Base-by-base conservation (phyloP, 2,888 invertebrate genomes). In the Agriopis marginaria region DNA sequence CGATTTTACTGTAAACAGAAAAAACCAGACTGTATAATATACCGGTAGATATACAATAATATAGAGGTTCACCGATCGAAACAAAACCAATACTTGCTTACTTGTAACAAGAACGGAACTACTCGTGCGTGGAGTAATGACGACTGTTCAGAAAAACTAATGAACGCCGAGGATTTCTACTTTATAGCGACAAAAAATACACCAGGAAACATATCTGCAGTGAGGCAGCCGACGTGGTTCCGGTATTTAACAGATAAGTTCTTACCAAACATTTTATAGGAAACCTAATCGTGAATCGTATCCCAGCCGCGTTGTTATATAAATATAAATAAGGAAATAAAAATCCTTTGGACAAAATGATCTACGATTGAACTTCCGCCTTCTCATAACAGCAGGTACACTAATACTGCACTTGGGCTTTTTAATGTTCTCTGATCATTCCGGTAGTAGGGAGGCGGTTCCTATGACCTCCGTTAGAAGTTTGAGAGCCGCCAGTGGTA, bases 401-500 rank as follows among this genome's bases (percentile, higher is more conserved):
- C 32, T 3, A 32, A 32, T 32, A 32, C 32, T 32, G 5, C 32
- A 42, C 6, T 42, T 42, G 9, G 42, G 42, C 42, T 2, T 42
- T 4, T 40, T 7, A 40, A 40, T 40, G 1, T 7, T 0, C 8
- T 42, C 8, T 42, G 8, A 42, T 0, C 5, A 45, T 45, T 45
- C 3, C 11, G 12, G 11, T 45, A 5, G 0, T 45, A 5, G 2
- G 1, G n/a, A 49, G 47, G 9, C 6, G 32, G 10, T 54, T 3
- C 11, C 2, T 11, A 12, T 23, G 11, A 5, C 2, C 10, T 10
- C 40, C 11, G 32, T 40, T 17, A 64, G 49, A 64, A 64, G 56
- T 64, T 64, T 65, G 51, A 65, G 58, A 59, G 42, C 17, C 60
- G 50, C 5, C 23, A 42, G 7, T 23, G 62, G 62, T n/a, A 44